phyloP scores from a whole-genome alignment of 2,113 vertebrate species.

The Oreochromis spilurus region DNA sequence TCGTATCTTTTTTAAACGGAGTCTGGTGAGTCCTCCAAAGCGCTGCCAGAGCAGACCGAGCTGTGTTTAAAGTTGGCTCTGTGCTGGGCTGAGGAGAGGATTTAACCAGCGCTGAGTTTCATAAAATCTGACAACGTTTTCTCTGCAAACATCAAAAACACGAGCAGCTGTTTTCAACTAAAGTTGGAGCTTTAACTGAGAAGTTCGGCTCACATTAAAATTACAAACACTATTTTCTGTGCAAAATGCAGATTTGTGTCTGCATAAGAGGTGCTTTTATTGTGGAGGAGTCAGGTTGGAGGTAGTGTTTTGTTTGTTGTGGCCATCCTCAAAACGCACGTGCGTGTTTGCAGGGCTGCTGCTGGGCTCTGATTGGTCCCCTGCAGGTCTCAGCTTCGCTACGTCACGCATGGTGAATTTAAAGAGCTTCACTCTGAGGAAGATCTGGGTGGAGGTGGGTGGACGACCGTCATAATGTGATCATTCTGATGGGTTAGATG shows the following conservation, averaged over 20 bases:
- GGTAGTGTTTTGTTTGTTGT: not conserved
- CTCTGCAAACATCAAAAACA: not conserved
- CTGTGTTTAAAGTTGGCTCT: not conserved
- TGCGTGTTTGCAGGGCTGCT: not conserved
- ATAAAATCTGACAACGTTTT: not conserved
- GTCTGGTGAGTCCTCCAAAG: not conserved
- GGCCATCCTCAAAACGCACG: not conserved
- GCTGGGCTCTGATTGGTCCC: not conserved
- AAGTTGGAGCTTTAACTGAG: not conserved
- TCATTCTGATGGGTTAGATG: not conserved
- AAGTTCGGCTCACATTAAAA: not conserved
- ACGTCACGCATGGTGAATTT: rapidly evolving
- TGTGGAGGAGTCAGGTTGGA: not conserved
- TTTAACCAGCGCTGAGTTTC: not conserved
- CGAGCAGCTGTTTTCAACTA: rapidly evolving
- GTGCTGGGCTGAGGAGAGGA: not conserved
- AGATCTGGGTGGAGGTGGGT: not conserved
- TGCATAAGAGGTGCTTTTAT: not conserved
- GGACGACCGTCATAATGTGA: rapidly evolving
- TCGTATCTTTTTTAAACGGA: not conserved
- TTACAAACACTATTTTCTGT: rapidly evolving
- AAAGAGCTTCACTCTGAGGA: not conserved
- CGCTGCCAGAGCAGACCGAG: not conserved
- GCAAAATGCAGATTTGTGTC: not conserved
- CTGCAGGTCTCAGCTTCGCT: not conserved